Percentiles rank a stretch among this genome's conserved stretches.
phyloP scores from a whole-genome alignment of 2,113 vertebrate genomes.

The Strix uralensis region DNA sequence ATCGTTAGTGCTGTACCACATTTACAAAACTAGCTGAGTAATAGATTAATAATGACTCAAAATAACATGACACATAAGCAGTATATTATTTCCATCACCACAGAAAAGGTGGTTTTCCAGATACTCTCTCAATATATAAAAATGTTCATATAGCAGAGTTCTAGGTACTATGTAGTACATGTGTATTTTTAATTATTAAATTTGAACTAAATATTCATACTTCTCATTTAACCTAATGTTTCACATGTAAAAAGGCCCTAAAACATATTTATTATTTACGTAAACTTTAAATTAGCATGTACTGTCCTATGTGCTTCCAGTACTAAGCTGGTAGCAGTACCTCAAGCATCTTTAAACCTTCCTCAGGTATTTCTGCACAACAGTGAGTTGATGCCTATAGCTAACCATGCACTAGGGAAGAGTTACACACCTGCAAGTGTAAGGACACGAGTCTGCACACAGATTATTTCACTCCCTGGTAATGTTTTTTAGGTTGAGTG shows the following conservation, averaged over 20 bases:
- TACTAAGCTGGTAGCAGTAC: not conserved
- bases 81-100: not conserved
- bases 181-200: not conserved
- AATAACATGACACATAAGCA: conserved; percentile 1
- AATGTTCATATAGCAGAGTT: not conserved
- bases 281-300: not conserved
- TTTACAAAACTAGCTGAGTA: not conserved
- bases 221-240: not conserved
- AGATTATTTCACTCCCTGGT: not conserved
- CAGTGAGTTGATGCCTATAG: not conserved
- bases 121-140: not conserved
- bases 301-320: not conserved
- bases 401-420: not conserved
- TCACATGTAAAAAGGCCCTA: not conserved
- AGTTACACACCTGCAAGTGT: not conserved
- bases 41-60: conserved; percentile 22
- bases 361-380: not conserved
- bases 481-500: not conserved
- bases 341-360: not conserved
- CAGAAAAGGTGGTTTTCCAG: not conserved
- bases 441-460: not conserved
- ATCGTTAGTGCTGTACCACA: not conserved
- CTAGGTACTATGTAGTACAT: not conserved
- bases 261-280: not conserved
- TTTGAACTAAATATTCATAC: not conserved